Base-by-base conservation (phyloP, 64 coral and sea anemone species). In the Pocillopora verrucosa region DNA sequence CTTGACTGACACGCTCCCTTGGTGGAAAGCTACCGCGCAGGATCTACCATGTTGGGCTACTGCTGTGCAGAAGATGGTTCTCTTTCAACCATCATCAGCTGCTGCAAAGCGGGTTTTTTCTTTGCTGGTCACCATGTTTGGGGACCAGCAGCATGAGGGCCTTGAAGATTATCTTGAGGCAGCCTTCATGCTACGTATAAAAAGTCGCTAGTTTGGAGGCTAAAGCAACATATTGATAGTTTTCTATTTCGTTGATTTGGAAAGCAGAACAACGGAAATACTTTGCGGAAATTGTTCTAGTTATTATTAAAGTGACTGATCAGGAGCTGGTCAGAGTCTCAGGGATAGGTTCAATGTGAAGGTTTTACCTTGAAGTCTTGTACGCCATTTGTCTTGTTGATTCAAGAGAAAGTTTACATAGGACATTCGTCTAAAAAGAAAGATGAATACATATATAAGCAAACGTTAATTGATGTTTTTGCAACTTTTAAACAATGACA, bases 61-160 rank as follows among this genome's bases (percentile, higher is more conserved):
- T 45, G 77, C 36, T 58, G 77, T 56, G 41, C 4, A 80, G 58
- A 56, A 60, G 58, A 12, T 80, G 41, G 77, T 60, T 56, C 77
- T 80, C 77, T 0, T 80, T 36, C 77, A 80, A 60, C 34, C 77
- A 20, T 80, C 77, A 80, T 80, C 30, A 60, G 30, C 77, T 58
- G 12, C 77, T 80, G 35, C 3, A 58, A 34, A 80, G 77, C 38
- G 34, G 22, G 77, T 80, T 80, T 80, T 80, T 80, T 6, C 77
- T 60, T 60, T 80, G 77, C 58, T 80, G 77, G 77, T 60, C 77
- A 45, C 77, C 15, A 41, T 80, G 77, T 80, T 80, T 80, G 77
- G 77, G 36, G 77, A 80, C 24, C 36, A 80, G 58, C 77, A 45
- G 24, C 77, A 80, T 80, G 77, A 80, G 38, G 77, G 30, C 41